Evolutionary conservation across 1,140 invertebrate genomes (phyloP).

Genomic region (Drosophila seguyi): DNA sequence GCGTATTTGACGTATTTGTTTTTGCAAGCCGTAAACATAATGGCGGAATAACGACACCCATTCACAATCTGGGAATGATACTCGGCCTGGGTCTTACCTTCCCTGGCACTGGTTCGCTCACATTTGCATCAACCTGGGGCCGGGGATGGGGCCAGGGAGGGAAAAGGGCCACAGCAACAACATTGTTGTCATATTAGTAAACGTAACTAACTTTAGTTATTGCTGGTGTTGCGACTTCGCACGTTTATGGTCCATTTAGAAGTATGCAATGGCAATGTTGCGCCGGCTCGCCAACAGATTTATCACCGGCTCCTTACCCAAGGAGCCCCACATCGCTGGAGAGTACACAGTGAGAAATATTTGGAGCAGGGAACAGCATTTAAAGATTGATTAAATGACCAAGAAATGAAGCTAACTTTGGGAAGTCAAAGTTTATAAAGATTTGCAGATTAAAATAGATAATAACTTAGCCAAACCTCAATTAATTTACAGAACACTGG

Average conservation of each 20-base stretch:
- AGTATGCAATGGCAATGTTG: slow-evolving; percentile 78
- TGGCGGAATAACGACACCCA: slow-evolving; percentile 47
- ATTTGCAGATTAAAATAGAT: too few species aligned
- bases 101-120: slow-evolving; percentile 26
- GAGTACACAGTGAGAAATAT: background rate
- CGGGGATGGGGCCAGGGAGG: background rate
- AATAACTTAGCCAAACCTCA: too few species aligned
- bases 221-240: slow-evolving; percentile 79
- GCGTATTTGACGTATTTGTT: slow-evolving; percentile 35
- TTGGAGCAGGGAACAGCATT: fast-evolving
- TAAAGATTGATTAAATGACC: too few species aligned
- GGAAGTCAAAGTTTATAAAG: too few species aligned
- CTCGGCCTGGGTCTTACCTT: background rate
- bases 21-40: slow-evolving; percentile 37
- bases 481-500: too few species aligned
- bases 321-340: slow-evolving; percentile 5
- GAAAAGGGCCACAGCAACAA: slow-evolving; percentile 36
- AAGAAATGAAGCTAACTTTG: too few species aligned
- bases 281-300: slow-evolving; percentile 78
- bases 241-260: slow-evolving; percentile 81
- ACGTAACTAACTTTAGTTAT: slow-evolving; percentile 83
- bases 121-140: slow-evolving; percentile 20
- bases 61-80: slow-evolving; percentile 25
- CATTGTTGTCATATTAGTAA: slow-evolving; percentile 81
- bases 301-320: slow-evolving; percentile 64